A percentile compares a stretch with the other conserved stretches of the same genome.
Conservation (phyloP, 2,888 invertebrate genomes). For the Eilema sororculum region DNA sequence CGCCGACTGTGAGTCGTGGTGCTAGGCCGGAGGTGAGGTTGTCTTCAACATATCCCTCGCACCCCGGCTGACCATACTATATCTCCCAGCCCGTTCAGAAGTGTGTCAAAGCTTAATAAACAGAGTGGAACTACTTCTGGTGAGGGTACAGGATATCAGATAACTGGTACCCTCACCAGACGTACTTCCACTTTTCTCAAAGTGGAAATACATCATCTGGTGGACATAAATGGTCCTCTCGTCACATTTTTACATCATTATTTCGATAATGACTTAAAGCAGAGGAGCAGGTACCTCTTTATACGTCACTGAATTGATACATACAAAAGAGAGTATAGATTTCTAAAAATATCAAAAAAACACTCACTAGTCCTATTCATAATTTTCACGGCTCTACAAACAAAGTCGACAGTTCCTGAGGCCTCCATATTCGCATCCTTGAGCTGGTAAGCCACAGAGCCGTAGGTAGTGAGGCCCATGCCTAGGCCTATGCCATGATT, state of each 20-base stretch:
- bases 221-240: background rate
- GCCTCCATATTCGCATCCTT: slow-evolving; percentile 93
- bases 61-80: too few species aligned
- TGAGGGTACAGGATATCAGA: too few species aligned
- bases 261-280: too few species aligned
- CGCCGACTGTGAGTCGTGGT: too few species aligned
- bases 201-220: too few species aligned
- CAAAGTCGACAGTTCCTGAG: slow-evolving; percentile 91
- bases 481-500: slow-evolving; percentile 80
- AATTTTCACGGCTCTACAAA: slow-evolving; percentile 90
- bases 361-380: slow-evolving; percentile 90
- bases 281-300: too few species aligned
- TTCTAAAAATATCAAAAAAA: background rate
- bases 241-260: background rate
- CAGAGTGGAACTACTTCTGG: background rate
- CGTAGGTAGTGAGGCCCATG: slow-evolving; percentile 89
- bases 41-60: too few species aligned
- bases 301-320: background rate
- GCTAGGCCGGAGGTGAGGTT: too few species aligned
- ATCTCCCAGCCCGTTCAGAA: background rate
- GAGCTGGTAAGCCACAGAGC: slow-evolving; percentile 92
- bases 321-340: background rate
- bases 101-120: background rate
- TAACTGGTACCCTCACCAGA: too few species aligned
- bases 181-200: too few species aligned